Base-by-base conservation (phyloP, 2,797 vertebrate species). In the Xerus rutilus region DNA sequence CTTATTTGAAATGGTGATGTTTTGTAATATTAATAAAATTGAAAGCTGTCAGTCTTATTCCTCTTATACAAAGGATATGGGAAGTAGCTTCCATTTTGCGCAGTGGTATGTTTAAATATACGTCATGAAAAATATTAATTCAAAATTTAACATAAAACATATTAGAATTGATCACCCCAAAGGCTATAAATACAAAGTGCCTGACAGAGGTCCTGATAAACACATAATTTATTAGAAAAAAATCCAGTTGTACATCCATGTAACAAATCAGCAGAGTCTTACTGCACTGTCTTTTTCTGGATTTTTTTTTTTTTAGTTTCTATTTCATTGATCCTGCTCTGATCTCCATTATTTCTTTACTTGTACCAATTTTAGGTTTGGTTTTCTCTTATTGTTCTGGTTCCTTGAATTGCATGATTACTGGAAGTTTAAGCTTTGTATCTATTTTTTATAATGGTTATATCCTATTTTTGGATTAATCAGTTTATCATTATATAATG, bases 151-250 rank as follows among this genome's bases (percentile, higher is more conserved):
- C 65, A 89, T 94, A 92, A 96, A 84, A 96, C 72, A 81, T 83
- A 74, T 96, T 97, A 96, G 91, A 78, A 96, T 97, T 96, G 79
- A 97, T 97, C 96, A 95, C 83, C 28, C 83, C 78, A 84, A 72
- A 78, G 95, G 83, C 89, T 97, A 9, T 92, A 98, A 98, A 93
- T 83, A 93, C 72, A 91, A 78, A 96, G 87, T 73, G 81, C 93
- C 86, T 97, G 96, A 97, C 93, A 98, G 94, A 97, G 91, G 35
- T 49, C 85, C 96, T 5, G 88, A 96, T 76, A 98, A 98, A 95
- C 79, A 96, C 94, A 89, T 96, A 91, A 94, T 96, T 96, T 97
- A 97, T 98, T 96, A 97, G 96, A 97, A 98, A 97, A 79, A 84
- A 97, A 91, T 82, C 45, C 93, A 92, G 92, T 78, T 78, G 52